Evolutionary conservation across 2,113 vertebrate genomes (phyloP), one percentile per base, ranked within the genome.

Genomic region (Forbesichthys papilliferus): DNA sequence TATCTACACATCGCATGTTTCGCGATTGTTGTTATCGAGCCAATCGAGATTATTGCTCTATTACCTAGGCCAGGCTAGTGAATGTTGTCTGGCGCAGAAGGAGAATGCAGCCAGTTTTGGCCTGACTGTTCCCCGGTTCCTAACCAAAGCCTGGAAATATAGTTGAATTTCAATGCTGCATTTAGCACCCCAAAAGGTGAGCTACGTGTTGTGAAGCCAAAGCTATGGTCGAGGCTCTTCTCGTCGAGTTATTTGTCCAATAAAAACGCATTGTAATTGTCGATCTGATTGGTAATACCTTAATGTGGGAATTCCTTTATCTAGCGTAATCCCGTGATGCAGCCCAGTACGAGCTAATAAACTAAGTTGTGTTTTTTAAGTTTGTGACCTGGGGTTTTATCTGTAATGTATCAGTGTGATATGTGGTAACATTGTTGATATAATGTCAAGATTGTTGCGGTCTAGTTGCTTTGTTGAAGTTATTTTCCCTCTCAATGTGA

Each of bases 351-450:
- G 56, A 64, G 75, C 66, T 47, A 71, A 49, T 61, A 36, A 47
- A 74, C 51, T 2, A 77, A 88, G 76, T 91, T 84, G 81, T 84
- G 76, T 91, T 84, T 80, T 84, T 46, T 57, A 89, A 91, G 81
- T 90, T 91, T 86, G 75, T 8, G 36, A 70, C 66, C 65, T 7
- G 66, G 76, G 12, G 75, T 46, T 13, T n/a, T 27, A 55, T 62
- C 16, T 14, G n/a, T 14, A 36, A 20, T 49, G 8, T 18, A 18
- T 49, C 16, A 51, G 34, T 42, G 70, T n/a, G 47, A 49, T 73
- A 42, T 18, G 48, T 52, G 36, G 14, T 55, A 68, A 69, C 78
- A 56, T 18, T 10, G 63, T 52, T 61, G 58, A 55, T 1, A 42
- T 61, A 36, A 27, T 34, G 52, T 10, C 49, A 54, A 58, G n/a